These are phyloP conservation scores for Cololabis saira DNA, from an alignment of 2,113 vertebrate species.

Conservation along the genomic window DNA sequence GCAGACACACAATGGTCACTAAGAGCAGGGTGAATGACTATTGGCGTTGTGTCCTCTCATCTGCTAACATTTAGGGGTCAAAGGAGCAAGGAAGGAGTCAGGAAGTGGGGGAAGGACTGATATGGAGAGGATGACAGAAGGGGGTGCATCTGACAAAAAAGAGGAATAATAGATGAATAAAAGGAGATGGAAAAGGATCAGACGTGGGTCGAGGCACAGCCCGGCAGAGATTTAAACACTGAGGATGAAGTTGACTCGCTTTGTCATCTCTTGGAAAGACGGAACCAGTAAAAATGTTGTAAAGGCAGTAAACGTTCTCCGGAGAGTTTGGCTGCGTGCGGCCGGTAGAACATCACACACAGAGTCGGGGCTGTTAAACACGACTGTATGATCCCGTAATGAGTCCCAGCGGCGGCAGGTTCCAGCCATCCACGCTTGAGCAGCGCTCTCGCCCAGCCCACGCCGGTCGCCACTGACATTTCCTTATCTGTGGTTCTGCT, in stretches of 20 bases:
- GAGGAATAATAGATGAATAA: constrained; percentile 73
- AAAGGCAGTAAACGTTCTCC: not conserved
- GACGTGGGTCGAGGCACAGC: constrained; percentile 59
- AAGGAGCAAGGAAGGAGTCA: constrained; percentile 77
- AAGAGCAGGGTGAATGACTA: constrained; percentile 78
- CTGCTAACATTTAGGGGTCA: constrained; percentile 83
- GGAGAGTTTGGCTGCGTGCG: not conserved
- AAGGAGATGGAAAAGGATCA: constrained; percentile 54
- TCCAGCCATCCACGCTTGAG: constrained; percentile 46
- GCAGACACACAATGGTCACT: constrained; percentile 78
- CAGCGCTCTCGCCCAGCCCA: constrained; percentile 46
- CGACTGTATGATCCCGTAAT: constrained; percentile 4
- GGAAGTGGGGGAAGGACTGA: constrained; percentile 78
- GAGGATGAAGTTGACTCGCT: constrained; percentile 35
- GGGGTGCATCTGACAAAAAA: constrained; percentile 52
- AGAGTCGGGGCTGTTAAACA: not conserved
- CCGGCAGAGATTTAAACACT: constrained; percentile 26
- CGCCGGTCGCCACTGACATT: constrained; percentile 43
- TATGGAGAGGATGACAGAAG: constrained; percentile 54
- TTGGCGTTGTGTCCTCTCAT: constrained; percentile 81
- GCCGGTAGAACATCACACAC: no score
- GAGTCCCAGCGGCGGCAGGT: constrained; percentile 34
- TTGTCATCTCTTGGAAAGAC: not conserved
- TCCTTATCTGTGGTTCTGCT: constrained; percentile 52
- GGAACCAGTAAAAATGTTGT: constrained; percentile 5